Conservation (phyloP, 2,113 vertebrate species). For the Colius striatus region DNA sequence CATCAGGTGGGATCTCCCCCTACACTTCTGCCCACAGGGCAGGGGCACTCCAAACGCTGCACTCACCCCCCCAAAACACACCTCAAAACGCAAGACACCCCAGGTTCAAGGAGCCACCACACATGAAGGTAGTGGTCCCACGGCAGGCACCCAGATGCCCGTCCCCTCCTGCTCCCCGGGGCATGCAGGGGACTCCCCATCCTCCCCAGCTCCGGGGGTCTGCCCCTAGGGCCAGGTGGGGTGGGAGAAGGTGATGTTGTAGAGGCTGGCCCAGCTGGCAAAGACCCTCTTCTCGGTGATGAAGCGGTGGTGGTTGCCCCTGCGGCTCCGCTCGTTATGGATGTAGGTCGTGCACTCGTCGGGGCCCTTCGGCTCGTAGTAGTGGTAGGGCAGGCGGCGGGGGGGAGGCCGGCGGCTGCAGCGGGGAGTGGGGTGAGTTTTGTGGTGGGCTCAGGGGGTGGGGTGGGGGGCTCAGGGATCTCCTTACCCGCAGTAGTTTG, state of each 20-base stretch:
- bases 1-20: not conserved
- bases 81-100: not conserved
- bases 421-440: not conserved
- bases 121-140: rapidly evolving
- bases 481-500: slow-evolving; percentile 90
- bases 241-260: slow-evolving; percentile 93
- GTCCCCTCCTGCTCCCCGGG: not conserved
- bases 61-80: not conserved
- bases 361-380: slow-evolving; percentile 91
- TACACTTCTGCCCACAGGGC: not conserved
- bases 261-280: slow-evolving; percentile 90
- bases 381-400: slow-evolving; percentile 92
- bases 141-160: not conserved
- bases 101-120: not conserved
- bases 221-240: slow-evolving; percentile 83
- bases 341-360: slow-evolving; percentile 94
- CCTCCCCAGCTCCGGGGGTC: not conserved
- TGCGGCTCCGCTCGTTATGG: slow-evolving; percentile 87
- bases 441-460: rapidly evolving
- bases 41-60: not conserved
- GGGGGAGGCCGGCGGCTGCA: slow-evolving; percentile 75
- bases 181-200: not conserved
- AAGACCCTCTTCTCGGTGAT: slow-evolving; percentile 97
- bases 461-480: not conserved
- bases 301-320: slow-evolving; percentile 96